Conservation (phyloP, 2,888 invertebrate genomes). For the Periphyllus acericola region DNA sequence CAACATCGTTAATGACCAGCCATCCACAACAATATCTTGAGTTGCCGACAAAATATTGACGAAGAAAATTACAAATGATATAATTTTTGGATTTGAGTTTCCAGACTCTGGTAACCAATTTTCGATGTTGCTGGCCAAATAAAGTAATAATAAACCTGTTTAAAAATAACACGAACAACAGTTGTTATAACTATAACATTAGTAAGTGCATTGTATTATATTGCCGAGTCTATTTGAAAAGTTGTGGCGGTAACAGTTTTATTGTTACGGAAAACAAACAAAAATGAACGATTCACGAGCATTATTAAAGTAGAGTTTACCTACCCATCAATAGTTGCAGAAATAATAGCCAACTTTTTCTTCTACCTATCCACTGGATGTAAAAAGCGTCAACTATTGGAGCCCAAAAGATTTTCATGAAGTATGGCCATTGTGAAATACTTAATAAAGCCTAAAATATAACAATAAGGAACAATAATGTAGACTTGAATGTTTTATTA, state of each 20-base stretch:
- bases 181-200: no score
- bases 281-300: no score
- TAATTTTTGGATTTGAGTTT: conserved; percentile 66
- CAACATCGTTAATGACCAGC: conserved; percentile 99
- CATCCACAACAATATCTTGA: conserved; percentile 99
- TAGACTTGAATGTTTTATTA: no score
- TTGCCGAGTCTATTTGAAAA: no score
- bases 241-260: no score
- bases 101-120: conserved; percentile 75
- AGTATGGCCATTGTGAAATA: neutral
- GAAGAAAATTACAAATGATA: conserved; percentile 88
- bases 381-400: conserved; percentile 96
- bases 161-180: conserved; percentile 65
- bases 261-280: no score
- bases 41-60: conserved; percentile 97
- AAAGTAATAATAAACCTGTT: conserved; percentile 74
- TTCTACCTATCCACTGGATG: conserved; percentile 76
- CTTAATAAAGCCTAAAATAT: no score
- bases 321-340: conserved; percentile 69
- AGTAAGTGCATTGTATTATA: no score
- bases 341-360: conserved; percentile 82
- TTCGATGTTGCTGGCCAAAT: conserved; percentile 80
- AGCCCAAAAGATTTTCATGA: conserved; percentile 95
- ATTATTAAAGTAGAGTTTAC: no score
- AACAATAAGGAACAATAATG: no score